Percentiles rank a stretch among this genome's conserved stretches.
phyloP scores from a whole-genome alignment of 2,113 vertebrate genomes.

The Capreolus pygargus region DNA sequence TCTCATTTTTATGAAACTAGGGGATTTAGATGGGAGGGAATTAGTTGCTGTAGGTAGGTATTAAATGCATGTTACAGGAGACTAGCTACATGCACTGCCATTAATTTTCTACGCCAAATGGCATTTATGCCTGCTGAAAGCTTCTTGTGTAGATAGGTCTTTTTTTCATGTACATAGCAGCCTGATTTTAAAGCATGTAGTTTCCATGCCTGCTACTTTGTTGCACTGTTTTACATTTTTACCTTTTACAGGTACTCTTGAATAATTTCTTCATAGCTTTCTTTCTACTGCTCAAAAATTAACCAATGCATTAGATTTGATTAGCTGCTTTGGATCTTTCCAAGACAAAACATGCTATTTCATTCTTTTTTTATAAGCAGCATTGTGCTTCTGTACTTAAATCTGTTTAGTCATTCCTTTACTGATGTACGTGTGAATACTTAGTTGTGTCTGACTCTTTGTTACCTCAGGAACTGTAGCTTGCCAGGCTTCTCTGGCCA shows the following conservation, averaged over 20 bases:
- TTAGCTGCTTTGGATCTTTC: not conserved
- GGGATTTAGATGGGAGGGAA: not conserved
- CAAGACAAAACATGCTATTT: not conserved
- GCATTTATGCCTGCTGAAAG: not conserved
- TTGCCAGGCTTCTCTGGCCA: not conserved
- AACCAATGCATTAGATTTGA: not conserved
- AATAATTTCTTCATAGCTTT: conserved; percentile 13
- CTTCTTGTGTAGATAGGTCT: not conserved
- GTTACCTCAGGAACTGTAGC: not conserved
- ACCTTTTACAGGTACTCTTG: not conserved
- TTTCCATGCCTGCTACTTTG: not conserved
- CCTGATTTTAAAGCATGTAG: not conserved
- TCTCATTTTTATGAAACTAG: conserved; percentile 24
- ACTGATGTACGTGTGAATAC: not conserved
- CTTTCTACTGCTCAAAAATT: not conserved
- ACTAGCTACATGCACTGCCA: not conserved
- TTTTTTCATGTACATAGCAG: not conserved
- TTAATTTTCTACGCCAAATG: not conserved
- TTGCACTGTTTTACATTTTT: not conserved
- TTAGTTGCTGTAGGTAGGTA: not conserved
- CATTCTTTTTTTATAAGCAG: not conserved
- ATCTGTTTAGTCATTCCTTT: not conserved
- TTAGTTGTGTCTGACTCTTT: not conserved
- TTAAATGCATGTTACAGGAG: not conserved
- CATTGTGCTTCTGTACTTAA: not conserved